These are phyloP conservation scores for Saccostrea echinata DNA, from an alignment of 1,140 invertebrate species.

Conservation along the genomic window DNA sequence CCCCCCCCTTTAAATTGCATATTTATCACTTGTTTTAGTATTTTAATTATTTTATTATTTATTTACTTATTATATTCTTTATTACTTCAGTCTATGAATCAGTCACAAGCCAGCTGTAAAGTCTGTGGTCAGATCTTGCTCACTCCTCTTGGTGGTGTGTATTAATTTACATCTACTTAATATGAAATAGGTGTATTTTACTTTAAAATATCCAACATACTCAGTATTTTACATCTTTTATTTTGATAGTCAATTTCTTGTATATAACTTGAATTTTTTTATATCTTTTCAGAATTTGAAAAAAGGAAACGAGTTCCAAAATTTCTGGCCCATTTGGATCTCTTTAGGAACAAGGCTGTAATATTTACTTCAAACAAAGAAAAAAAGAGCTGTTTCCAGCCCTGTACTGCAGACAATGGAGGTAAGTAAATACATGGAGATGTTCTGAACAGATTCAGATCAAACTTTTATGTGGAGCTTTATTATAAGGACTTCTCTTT, in stretches of 20 bases:
- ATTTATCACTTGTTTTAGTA: no score
- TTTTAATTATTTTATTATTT: no score
- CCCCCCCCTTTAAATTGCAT: background rate
- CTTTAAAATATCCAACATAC: no score
- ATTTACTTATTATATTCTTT: background rate
- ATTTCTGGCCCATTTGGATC: slow-evolving; percentile 36
- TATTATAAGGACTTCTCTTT: background rate
- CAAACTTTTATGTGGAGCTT: background rate
- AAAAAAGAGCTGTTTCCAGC: slow-evolving; percentile 1
- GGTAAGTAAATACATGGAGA: background rate
- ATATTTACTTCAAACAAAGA: slow-evolving; percentile 44
- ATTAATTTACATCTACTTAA: no score
- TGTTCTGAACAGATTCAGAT: background rate
- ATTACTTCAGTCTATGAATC: background rate
- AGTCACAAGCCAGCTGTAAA: background rate
- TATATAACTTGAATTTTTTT: no score
- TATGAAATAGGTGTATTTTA: background rate
- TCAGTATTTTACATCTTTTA: no score
- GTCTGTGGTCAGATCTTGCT: background rate
- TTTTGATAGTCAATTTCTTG: no score
- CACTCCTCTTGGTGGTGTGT: background rate
- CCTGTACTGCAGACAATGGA: background rate
- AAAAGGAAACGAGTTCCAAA: slow-evolving; percentile 51
- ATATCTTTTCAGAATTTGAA: slow-evolving; percentile 50
- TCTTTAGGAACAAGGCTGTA: slow-evolving; percentile 28